Conservation (phyloP, 2,113 vertebrate genomes). For the pig (Sus scrofa) region DNA sequence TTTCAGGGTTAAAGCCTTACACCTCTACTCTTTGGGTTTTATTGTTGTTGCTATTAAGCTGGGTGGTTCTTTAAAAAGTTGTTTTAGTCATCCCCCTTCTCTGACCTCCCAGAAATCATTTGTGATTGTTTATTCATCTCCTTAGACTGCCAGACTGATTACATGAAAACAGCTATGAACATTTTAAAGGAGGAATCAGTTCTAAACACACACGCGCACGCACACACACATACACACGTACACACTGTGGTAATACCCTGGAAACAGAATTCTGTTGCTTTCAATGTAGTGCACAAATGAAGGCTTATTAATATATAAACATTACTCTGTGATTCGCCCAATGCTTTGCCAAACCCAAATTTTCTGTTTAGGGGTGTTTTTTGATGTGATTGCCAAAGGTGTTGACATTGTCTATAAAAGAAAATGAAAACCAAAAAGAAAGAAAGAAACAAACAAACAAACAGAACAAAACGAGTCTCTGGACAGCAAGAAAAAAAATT, state of each 20-base stretch:
- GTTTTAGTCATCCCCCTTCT: neutral
- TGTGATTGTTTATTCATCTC: neutral
- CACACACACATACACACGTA: neutral
- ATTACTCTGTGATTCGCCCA: neutral
- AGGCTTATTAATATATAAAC: neutral
- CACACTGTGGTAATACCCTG: neutral
- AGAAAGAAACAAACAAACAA: too few species aligned
- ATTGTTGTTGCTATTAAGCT: neutral
- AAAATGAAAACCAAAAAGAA: neutral
- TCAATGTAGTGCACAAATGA: neutral
- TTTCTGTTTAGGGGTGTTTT: neutral
- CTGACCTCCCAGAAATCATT: neutral
- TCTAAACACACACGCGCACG: neutral
- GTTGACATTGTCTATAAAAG: neutral
- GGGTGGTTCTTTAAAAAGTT: neutral
- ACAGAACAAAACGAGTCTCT: neutral
- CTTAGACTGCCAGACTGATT: neutral
- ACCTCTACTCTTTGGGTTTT: neutral
- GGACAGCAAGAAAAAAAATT: neutral
- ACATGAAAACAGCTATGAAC: neutral
- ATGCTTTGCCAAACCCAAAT: neutral
- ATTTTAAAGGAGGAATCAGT: neutral
- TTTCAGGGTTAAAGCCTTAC: neutral
- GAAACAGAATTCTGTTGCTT: slow-evolving; percentile 27
- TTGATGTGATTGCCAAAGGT: neutral